Conservation (phyloP, 2,888 invertebrate species). For the Ischnus inquisitorius region DNA sequence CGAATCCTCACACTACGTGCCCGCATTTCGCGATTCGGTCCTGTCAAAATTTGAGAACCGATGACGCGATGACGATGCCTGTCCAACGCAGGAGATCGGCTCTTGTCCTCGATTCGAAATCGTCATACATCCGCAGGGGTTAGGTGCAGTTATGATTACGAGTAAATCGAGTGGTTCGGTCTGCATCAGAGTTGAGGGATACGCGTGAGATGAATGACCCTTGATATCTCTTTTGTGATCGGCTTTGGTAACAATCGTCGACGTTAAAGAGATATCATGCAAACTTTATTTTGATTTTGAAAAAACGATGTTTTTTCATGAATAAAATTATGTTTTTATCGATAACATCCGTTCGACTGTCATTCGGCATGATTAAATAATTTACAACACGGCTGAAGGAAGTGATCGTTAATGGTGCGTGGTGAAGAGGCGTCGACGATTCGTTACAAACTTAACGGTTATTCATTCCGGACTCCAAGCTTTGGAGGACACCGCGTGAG, state of each 20-base stretch:
- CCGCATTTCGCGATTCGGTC: conserved; percentile 55
- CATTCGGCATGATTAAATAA: too few species aligned
- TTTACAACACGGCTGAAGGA: too few species aligned
- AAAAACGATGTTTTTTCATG: too few species aligned
- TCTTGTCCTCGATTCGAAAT: conserved; percentile 43
- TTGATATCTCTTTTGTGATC: neutral
- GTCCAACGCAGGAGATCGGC: conserved; percentile 52
- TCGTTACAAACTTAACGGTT: too few species aligned
- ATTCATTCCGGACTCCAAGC: too few species aligned
- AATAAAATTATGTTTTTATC: too few species aligned
- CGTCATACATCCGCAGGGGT: conserved; percentile 28
- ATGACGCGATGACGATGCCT: conserved; percentile 55
- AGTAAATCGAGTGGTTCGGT: conserved; percentile 22
- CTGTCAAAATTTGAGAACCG: conserved; percentile 64
- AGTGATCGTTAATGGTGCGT: too few species aligned
- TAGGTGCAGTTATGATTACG: conserved; percentile 26
- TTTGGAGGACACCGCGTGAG: neutral
- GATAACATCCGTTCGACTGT: too few species aligned
- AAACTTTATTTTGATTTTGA: neutral
- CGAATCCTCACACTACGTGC: conserved; percentile 13
- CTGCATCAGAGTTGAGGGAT: conserved; percentile 12
- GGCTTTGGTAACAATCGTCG: neutral
- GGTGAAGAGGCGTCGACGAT: too few species aligned
- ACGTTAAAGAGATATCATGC: neutral
- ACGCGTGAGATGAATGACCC: conserved; percentile 4